A percentile compares a stretch with the other conserved stretches of the same genome.
Evolutionary conservation across 2,797 vertebrate genomes (phyloP).

Genomic region (Myotis vivesi): DNA sequence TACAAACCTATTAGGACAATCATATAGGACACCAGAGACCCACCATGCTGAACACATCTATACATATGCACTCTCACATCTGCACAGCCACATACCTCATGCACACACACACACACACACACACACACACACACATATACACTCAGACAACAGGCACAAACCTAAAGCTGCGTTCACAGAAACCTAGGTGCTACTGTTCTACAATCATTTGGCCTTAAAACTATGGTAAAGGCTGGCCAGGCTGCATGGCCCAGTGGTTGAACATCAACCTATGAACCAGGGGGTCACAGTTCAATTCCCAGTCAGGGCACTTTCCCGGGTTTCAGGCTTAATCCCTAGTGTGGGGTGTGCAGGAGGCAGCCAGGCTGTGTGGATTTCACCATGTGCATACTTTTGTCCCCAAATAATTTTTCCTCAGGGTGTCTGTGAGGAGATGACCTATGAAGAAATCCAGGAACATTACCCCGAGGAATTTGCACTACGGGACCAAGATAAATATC

Average conservation of each 20-base stretch:
- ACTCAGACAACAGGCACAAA: constrained; percentile 7
- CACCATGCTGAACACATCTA: neutral
- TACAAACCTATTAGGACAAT: neutral
- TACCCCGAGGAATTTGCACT: constrained; percentile 93
- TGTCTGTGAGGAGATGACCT: constrained; percentile 93
- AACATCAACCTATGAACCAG: too few relatives aligned
- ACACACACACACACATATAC: neutral
- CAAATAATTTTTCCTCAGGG: constrained; percentile 82
- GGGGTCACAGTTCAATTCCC: too few relatives aligned
- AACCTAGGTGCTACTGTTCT: neutral
- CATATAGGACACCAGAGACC: neutral
- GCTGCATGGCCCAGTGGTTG: too few relatives aligned
- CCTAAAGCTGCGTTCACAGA: constrained; percentile 29
- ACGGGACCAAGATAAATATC: constrained; percentile 94
- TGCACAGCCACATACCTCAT: neutral
- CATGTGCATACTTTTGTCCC: neutral
- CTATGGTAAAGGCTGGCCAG: neutral
- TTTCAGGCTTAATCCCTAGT: too few relatives aligned
- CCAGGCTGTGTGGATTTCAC: constrained; percentile 4
- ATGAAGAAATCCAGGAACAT: constrained; percentile 92
- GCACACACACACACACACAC: too few relatives aligned
- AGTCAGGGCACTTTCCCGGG: too few relatives aligned
- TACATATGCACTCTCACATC: neutral
- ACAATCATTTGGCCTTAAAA: neutral
- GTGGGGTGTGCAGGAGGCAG: too few relatives aligned